These are phyloP conservation scores for Rallus limicola DNA, from an alignment of 2,113 vertebrate species.

Conservation along the genomic window DNA sequence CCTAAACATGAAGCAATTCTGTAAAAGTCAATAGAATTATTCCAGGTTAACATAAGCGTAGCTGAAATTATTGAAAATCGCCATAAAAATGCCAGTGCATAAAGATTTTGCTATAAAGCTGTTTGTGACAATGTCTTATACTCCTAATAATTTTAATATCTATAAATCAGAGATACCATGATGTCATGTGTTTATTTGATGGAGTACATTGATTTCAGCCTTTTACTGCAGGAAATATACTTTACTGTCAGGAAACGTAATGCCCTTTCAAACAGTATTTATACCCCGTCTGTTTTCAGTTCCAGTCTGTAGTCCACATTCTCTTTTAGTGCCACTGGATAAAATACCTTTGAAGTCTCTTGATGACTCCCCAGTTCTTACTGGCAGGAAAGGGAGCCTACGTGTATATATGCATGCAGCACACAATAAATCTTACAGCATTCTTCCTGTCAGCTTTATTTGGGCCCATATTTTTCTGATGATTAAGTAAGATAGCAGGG, in stretches of 20 bases:
- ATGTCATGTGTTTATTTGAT: conserved; percentile 39
- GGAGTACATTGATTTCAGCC: conserved; percentile 33
- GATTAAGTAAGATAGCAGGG: not conserved
- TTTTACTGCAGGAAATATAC: conserved; percentile 43
- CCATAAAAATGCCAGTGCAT: not conserved
- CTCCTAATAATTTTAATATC: not conserved
- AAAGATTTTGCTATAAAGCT: conserved; percentile 9
- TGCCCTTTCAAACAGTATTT: conserved; percentile 46
- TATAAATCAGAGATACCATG: conserved; percentile 6
- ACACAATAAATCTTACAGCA: not conserved
- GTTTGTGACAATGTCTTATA: not conserved
- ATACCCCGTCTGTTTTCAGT: not conserved
- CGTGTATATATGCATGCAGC: not conserved
- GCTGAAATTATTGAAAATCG: conserved; percentile 1
- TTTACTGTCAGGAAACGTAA: conserved; percentile 23
- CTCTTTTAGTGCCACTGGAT: not conserved
- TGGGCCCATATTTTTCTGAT: conserved; percentile 11
- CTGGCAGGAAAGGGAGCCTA: not conserved
- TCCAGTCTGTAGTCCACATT: not conserved
- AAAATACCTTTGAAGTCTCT: not conserved
- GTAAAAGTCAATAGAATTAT: not conserved
- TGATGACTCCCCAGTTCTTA: not conserved
- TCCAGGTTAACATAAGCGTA: not conserved
- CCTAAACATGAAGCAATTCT: not conserved
- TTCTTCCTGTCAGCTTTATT: conserved; percentile 1